Percentiles rank a stretch among this genome's conserved stretches.
Evolutionary conservation across 2,888 invertebrate genomes (phyloP).

Genomic region (Hydrotaea diabolus): DNA sequence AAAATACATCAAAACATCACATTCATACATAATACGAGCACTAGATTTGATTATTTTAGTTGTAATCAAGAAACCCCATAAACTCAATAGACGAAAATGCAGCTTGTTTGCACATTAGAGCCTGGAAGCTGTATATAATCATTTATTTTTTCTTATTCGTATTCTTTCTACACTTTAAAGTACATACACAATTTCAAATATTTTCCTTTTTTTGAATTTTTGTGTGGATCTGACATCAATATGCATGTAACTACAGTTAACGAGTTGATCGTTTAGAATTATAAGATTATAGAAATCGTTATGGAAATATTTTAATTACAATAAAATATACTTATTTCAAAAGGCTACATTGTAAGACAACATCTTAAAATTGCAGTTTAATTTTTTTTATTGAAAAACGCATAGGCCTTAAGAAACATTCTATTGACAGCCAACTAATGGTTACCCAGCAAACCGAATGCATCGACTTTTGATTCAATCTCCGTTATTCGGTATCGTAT

Average conservation of each 20-base stretch:
- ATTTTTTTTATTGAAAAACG: no score
- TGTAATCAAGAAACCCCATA: not conserved
- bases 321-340: slow-evolving; percentile 18
- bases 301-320: slow-evolving; percentile 37
- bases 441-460: no score
- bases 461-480: no score
- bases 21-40: slow-evolving; percentile 3
- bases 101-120: slow-evolving; percentile 38
- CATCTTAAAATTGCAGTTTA: no score
- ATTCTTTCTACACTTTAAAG: not conserved
- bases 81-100: not conserved
- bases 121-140: slow-evolving; percentile 44
- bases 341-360: not conserved
- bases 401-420: no score
- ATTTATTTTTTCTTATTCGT: slow-evolving; percentile 15
- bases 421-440: no score
- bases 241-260: not conserved
- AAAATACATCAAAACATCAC: slow-evolving; percentile 21
- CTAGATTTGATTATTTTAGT: not conserved
- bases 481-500: no score
- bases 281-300: slow-evolving; percentile 20
- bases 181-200: not conserved
- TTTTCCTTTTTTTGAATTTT: not conserved
- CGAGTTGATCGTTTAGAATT: slow-evolving; percentile 14
- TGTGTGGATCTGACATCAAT: not conserved